phyloP scores from a whole-genome alignment of 1,140 invertebrate genomes.

The Bradysia coprophila region DNA sequence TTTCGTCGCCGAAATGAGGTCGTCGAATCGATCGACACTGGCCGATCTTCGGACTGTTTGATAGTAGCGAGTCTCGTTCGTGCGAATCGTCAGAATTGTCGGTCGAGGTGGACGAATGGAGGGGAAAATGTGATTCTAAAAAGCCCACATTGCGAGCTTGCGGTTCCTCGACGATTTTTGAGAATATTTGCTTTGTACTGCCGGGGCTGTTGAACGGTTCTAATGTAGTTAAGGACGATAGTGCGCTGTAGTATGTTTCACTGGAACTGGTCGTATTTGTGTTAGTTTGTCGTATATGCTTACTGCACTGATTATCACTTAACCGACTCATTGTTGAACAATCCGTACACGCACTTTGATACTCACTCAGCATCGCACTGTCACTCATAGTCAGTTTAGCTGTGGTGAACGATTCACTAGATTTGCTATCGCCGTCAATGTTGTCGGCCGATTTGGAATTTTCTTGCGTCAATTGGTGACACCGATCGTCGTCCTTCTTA shows the following conservation, averaged over 20 bases:
- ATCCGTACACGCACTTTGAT: constrained; percentile 11
- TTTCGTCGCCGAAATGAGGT: constrained; percentile 13
- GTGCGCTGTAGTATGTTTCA: constrained; percentile 22
- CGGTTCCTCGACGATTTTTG: not conserved
- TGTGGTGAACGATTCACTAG: not conserved
- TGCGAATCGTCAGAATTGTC: constrained; percentile 1
- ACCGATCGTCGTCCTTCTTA: not conserved
- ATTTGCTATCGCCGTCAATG: constrained; percentile 9
- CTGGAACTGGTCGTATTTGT: constrained; percentile 9
- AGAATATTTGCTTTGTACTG: not conserved
- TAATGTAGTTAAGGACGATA: constrained; percentile 13
- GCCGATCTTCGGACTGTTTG: constrained; percentile 4
- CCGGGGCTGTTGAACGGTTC: not conserved
- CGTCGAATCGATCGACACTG: constrained; percentile 12
- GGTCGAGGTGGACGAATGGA: constrained; percentile 4
- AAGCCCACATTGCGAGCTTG: constrained; percentile 15
- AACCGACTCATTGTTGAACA: constrained; percentile 10
- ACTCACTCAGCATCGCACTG: constrained; percentile 17
- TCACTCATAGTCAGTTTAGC: constrained; percentile 22
- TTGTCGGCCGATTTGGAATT: constrained; percentile 21
- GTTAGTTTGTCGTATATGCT: constrained; percentile 1
- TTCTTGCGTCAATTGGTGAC: not conserved
- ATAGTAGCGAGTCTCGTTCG: constrained; percentile 2
- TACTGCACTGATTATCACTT: constrained; percentile 8
- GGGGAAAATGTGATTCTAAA: constrained; percentile 21